Percentiles rank a stretch among this genome's conserved stretches.
Evolutionary conservation across 2,797 vertebrate genomes (phyloP).

Genomic region (Rhodeus uyekii): DNA sequence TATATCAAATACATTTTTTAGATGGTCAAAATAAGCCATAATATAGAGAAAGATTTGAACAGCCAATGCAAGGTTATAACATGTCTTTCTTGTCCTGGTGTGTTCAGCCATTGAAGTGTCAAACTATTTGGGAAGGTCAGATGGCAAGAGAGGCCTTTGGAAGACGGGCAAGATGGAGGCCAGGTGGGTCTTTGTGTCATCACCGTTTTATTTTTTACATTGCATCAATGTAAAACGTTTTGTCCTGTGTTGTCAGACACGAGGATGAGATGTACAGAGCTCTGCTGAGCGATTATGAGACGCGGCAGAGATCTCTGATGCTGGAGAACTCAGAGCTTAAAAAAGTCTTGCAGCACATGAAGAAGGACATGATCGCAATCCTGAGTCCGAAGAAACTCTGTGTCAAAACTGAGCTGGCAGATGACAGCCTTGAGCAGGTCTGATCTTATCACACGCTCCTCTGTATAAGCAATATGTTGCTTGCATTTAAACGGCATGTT

Average conservation of each 20-base stretch:
- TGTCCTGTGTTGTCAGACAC: conserved; percentile 74
- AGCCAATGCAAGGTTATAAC: neutral
- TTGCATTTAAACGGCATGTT: too few relatives aligned
- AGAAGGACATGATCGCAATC: conserved; percentile 94
- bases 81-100: conserved; percentile 22
- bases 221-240: neutral
- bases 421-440: conserved; percentile 84
- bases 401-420: conserved; percentile 63
- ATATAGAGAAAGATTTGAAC: neutral
- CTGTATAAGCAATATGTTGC: neutral
- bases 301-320: conserved; percentile 86
- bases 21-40: too few relatives aligned
- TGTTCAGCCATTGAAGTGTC: conserved; percentile 89
- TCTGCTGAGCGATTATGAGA: conserved; percentile 89
- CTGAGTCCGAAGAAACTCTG: conserved; percentile 78
- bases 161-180: conserved; percentile 88
- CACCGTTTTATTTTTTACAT: neutral
- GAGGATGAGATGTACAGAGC: conserved; percentile 95
- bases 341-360: conserved; percentile 97
- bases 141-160: conserved; percentile 94
- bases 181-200: conserved; percentile 65
- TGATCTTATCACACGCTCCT: conserved; percentile 45
- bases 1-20: too few relatives aligned
- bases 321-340: conserved; percentile 94
- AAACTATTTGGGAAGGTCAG: conserved; percentile 90